Evolutionary conservation across 1,140 invertebrate species (phyloP).

Genomic region (Aphaenogaster floridana): DNA sequence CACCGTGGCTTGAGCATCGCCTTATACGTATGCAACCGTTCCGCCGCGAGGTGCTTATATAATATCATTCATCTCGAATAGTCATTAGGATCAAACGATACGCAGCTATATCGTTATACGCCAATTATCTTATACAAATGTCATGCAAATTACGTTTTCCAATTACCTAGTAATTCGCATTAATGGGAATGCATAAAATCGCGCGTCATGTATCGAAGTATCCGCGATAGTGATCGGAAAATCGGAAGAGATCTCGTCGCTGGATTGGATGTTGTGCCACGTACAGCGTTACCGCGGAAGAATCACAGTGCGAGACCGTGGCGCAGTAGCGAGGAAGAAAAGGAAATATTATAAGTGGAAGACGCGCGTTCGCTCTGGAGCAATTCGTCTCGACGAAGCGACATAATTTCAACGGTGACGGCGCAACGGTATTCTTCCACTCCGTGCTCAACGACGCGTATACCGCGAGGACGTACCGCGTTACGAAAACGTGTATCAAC

Average conservation of each 20-base stretch:
- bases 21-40: conserved; percentile 1
- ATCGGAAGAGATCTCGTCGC: conserved; percentile 4
- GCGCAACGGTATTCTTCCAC: conserved; percentile 24
- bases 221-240: neutral
- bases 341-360: too few relatives aligned
- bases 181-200: conserved; percentile 32
- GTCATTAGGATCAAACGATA: conserved; percentile 16
- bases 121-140: conserved; percentile 28
- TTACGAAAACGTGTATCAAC: conserved; percentile 62
- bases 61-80: conserved; percentile 37
- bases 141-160: conserved; percentile 42
- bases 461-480: conserved; percentile 10
- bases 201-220: neutral
- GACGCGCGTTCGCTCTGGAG: neutral
- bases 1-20: neutral
- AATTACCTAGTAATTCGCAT: conserved; percentile 37
- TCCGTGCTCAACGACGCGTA: conserved; percentile 71
- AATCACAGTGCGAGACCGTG: neutral
- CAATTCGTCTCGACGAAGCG: conserved; percentile 35
- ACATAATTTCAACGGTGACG: conserved; percentile 42
- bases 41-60: neutral
- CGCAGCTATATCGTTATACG: neutral
- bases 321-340: neutral
- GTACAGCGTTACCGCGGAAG: neutral
- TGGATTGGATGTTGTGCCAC: neutral